Percentiles rank a stretch among this genome's conserved stretches.
Conservation (phyloP, 2,113 vertebrate species). For the Tetrao urogallus region DNA sequence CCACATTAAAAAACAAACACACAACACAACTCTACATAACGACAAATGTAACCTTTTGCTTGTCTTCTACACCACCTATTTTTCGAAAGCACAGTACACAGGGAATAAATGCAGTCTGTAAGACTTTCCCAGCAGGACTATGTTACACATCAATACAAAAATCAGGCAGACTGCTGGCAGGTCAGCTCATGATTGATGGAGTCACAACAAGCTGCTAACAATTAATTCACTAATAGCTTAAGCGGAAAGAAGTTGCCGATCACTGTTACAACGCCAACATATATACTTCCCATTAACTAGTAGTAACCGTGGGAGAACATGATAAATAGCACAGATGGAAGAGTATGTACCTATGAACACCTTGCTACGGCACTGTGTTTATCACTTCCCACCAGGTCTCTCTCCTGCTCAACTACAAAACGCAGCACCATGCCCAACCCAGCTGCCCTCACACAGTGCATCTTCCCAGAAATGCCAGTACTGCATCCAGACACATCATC, state of each 20-base stretch:
- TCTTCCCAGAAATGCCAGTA: not conserved
- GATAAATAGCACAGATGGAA: not conserved
- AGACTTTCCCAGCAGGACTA: not conserved
- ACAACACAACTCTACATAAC: not conserved
- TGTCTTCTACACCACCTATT: not conserved
- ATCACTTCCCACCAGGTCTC: not conserved
- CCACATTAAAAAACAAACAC: no score
- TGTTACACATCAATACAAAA: not conserved
- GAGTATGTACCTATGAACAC: not conserved
- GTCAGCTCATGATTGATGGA: not conserved
- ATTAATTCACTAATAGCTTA: not conserved
- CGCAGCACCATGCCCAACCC: fast-evolving
- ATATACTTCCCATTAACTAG: not conserved
- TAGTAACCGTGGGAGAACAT: not conserved
- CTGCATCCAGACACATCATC: not conserved
- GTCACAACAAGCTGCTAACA: not conserved
- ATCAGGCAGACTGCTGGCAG: not conserved
- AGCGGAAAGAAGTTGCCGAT: not conserved
- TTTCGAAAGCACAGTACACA: not conserved
- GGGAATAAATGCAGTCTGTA: not conserved
- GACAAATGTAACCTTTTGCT: not conserved
- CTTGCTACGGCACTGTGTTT: not conserved
- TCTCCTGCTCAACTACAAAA: no score
- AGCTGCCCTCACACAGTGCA: not conserved
- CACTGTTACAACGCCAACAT: not conserved